Evolutionary conservation across 2,888 invertebrate species (phyloP).

Genomic region (Erebia aethiops): DNA sequence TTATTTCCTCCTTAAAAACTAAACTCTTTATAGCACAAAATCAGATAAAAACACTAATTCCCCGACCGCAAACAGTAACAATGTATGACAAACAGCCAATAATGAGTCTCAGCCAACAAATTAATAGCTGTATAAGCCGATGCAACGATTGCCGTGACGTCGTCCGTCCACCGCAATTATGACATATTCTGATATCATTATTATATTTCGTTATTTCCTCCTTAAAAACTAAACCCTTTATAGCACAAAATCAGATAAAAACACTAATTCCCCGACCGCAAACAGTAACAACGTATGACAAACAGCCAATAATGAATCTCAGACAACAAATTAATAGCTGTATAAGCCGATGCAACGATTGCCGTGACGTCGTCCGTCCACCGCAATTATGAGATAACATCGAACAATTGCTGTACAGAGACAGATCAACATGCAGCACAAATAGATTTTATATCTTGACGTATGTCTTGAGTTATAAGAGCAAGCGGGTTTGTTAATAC

Average conservation of each 20-base stretch:
- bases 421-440: slow-evolving; percentile 66
- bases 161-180: too few species aligned
- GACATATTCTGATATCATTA: too few species aligned
- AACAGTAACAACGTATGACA: slow-evolving; percentile 21
- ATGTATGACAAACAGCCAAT: too few species aligned
- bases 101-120: too few species aligned
- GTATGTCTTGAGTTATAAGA: slow-evolving; percentile 45
- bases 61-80: too few species aligned
- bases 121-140: too few species aligned
- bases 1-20: too few species aligned
- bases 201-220: too few species aligned
- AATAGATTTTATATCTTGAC: slow-evolving; percentile 61
- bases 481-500: not conserved
- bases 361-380: slow-evolving; percentile 41
- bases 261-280: not conserved
- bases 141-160: too few species aligned
- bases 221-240: too few species aligned
- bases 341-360: slow-evolving; percentile 48
- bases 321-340: slow-evolving; percentile 41
- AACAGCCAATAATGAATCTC: slow-evolving; percentile 31
- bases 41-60: not conserved
- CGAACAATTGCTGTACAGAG: slow-evolving; percentile 47
- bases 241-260: not conserved
- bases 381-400: slow-evolving; percentile 63
- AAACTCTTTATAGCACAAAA: not conserved